These are phyloP conservation scores for Varecia variegata DNA, from an alignment of 2,797 vertebrate species.

Conservation along the genomic window DNA sequence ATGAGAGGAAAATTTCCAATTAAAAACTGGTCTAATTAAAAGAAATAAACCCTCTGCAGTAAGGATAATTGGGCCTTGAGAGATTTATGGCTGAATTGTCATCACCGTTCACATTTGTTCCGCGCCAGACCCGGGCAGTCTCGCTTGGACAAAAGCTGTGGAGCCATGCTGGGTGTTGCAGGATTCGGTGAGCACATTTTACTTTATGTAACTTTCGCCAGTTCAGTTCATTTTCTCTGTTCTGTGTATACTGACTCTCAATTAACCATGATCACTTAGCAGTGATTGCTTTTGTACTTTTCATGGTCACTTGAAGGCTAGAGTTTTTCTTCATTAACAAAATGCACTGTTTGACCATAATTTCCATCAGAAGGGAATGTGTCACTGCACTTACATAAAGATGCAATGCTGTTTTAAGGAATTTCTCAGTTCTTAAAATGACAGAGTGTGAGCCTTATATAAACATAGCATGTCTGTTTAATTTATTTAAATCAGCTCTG, in stretches of 20 bases:
- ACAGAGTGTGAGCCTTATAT: neutral
- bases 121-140: neutral
- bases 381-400: neutral
- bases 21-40: slow-evolving; percentile 77
- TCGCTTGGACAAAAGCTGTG: neutral
- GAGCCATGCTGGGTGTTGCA: neutral
- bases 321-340: neutral
- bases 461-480: rapidly evolving
- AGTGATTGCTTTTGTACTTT: neutral
- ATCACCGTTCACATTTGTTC: neutral
- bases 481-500: neutral
- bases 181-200: neutral
- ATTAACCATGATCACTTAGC: rapidly evolving
- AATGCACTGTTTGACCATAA: neutral
- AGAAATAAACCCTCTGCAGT: slow-evolving; percentile 44
- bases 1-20: slow-evolving; percentile 68
- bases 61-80: slow-evolving; percentile 67
- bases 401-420: neutral
- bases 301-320: neutral
- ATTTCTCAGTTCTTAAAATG: slow-evolving; percentile 6
- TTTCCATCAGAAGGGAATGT: neutral
- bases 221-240: neutral
- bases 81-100: slow-evolving; percentile 55
- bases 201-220: neutral
- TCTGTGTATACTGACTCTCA: neutral